Evolutionary conservation across 2,113 vertebrate species (phyloP).

Genomic region (Crotalus horridus): DNA sequence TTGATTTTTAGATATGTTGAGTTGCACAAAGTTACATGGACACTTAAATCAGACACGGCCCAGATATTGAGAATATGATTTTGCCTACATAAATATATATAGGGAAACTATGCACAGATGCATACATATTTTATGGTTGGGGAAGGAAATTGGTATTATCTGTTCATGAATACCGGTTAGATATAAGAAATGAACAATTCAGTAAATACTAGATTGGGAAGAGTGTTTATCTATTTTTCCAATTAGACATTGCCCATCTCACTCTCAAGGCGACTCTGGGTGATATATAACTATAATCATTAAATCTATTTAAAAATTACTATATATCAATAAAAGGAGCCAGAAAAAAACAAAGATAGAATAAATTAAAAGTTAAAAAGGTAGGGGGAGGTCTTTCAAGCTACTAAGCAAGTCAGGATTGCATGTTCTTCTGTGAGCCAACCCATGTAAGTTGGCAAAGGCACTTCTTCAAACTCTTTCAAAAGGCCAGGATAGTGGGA

Average conservation of each 20-base stretch:
- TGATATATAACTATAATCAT: not conserved
- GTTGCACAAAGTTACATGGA: not conserved
- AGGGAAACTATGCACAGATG: not conserved
- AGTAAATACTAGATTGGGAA: not conserved
- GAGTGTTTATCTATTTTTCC: not conserved
- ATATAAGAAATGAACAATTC: not conserved
- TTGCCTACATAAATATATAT: not conserved
- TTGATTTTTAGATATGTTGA: not conserved
- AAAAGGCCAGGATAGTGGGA: not conserved
- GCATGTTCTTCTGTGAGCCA: not conserved
- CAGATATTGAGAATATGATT: not conserved
- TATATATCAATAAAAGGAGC: not conserved
- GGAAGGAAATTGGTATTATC: not conserved
- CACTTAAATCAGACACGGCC: not conserved
- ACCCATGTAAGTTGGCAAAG: not conserved
- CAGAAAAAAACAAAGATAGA: not conserved
- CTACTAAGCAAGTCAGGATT: not conserved
- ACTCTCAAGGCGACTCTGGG: not conserved
- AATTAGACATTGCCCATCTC: not conserved
- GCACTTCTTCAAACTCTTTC: not conserved
- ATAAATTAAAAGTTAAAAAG: not conserved
- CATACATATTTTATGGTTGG: not conserved
- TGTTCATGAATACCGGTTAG: not conserved
- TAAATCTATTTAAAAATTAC: not conserved
- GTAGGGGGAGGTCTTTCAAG: not conserved